Base-by-base conservation (phyloP, 2,113 vertebrate species). In the Ctenodactylus gundi region DNA sequence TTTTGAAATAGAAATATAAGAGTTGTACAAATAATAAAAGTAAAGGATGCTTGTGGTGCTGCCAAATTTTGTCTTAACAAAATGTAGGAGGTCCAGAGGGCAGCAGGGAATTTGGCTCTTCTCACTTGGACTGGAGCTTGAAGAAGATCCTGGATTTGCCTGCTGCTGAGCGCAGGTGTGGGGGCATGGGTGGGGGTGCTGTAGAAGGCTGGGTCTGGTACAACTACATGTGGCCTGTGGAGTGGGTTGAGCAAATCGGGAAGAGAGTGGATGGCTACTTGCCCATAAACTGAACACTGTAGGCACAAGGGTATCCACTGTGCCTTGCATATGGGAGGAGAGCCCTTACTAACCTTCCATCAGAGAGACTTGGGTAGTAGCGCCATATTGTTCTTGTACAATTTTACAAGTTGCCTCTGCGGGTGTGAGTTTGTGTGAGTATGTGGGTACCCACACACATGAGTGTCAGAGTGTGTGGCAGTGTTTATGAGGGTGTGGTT, bases 1-100 rank as follows among this genome's bases (percentile, higher is more conserved):
- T 95, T 95, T 90, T 95, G 4, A 34, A 31, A 41, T 77, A 49
- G 80, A 97, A 98, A 97, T 94, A 97, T 97, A 58, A 4, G n/a
- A 91, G 94, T 88, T 77, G 46, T 36, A 6, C 12, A 44, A 21
- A 0, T 39, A 60, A 17, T 70, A 49, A n/a, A 36, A 85, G 29
- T 10, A 41, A 55, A 58, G 21, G 81, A 12, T 15, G 25, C 31
- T 62, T 23, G 17, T 1, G 62, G 44, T 41, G 46, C 51, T 27
- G 75, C 80, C 75, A 86, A 39, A 21, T 58, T 62, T 81, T 73
- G 20, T 85, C 51, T 81, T 10, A 3, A 72, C 3, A n/a, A 34
- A 39, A 27, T 0, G 23, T 29, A 65, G 57, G 46, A 18, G 34
- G 31, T 53, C 39, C 58, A 25, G 4, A 29, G 51, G 46, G 29